These are phyloP conservation scores for Kryptolebias marmoratus DNA, from an alignment of 2,113 vertebrate species.

Conservation along the genomic window DNA sequence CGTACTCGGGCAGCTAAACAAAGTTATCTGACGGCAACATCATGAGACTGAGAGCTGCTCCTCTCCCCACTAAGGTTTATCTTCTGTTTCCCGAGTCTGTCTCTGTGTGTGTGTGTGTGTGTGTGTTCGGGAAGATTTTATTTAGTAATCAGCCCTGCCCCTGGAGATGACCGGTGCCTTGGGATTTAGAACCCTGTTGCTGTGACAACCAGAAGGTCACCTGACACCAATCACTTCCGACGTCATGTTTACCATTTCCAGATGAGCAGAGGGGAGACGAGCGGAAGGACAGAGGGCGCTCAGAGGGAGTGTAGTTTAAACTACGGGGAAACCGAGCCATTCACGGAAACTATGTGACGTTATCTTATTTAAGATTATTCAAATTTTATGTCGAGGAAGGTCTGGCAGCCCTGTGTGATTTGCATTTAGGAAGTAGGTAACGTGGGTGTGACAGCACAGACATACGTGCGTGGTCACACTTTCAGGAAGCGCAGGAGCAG, in stretches of 20 bases:
- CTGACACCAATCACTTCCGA: slow-evolving; percentile 72
- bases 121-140: slow-evolving; percentile 56
- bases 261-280: slow-evolving; percentile 37
- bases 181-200: slow-evolving; percentile 62
- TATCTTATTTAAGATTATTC: not conserved
- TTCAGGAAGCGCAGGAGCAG: slow-evolving; percentile 15
- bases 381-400: not conserved
- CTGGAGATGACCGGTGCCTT: slow-evolving; percentile 51
- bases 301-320: too few species aligned
- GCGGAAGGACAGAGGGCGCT: slow-evolving; percentile 3
- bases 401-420: slow-evolving; percentile 8
- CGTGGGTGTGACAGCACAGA: not conserved
- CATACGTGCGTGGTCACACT: not conserved
- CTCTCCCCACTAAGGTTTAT: slow-evolving; percentile 57
- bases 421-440: slow-evolving; percentile 13
- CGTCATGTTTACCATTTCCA: slow-evolving; percentile 65
- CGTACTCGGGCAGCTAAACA: slow-evolving; percentile 58
- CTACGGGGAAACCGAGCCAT: not conserved
- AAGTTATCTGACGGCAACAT: slow-evolving; percentile 70
- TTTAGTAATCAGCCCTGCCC: slow-evolving; percentile 65
- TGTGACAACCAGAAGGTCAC: slow-evolving; percentile 67
- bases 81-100: slow-evolving; percentile 50
- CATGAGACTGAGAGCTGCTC: slow-evolving; percentile 62
- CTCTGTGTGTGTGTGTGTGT: slow-evolving; percentile 7
- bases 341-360: not conserved